Evolutionary conservation across 2,113 vertebrate species (phyloP).

Genomic region (Tretioscincus oriximinensis): DNA sequence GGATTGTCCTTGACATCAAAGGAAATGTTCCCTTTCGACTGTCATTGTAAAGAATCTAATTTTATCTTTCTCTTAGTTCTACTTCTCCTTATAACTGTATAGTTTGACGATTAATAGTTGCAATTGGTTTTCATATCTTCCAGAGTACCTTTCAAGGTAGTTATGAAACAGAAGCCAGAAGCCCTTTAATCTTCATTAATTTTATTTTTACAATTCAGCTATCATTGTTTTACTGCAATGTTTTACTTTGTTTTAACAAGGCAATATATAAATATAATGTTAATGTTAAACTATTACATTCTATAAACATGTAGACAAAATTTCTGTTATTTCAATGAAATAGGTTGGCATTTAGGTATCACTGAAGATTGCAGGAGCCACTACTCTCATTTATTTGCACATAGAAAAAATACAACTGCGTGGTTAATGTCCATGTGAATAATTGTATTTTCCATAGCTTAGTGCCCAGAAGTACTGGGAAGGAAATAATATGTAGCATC

Average conservation of each 20-base stretch:
- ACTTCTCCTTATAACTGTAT: background rate
- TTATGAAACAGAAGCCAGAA: constrained; percentile 35
- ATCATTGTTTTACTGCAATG: background rate
- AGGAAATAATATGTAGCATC: too few relatives aligned
- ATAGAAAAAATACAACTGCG: background rate
- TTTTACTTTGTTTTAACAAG: constrained; percentile 3
- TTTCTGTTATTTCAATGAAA: background rate
- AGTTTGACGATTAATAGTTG: constrained; percentile 33
- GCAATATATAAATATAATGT: background rate
- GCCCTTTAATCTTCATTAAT: constrained; percentile 40
- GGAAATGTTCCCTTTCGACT: constrained; percentile 11
- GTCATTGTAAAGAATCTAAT: background rate
- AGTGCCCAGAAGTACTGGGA: too few relatives aligned
- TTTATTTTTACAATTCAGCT: constrained; percentile 29
- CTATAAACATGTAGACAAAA: background rate
- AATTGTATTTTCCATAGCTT: too few relatives aligned
- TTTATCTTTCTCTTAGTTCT: background rate
- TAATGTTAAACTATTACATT: background rate
- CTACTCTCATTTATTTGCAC: background rate
- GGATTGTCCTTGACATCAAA: constrained; percentile 10
- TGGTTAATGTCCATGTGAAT: too few relatives aligned
- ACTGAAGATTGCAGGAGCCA: background rate
- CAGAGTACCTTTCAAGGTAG: constrained; percentile 33
- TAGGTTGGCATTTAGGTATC: background rate
- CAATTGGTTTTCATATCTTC: constrained; percentile 14